Evolutionary conservation across 2,113 vertebrate genomes (phyloP).

Genomic region (Polypterus senegalus): DNA sequence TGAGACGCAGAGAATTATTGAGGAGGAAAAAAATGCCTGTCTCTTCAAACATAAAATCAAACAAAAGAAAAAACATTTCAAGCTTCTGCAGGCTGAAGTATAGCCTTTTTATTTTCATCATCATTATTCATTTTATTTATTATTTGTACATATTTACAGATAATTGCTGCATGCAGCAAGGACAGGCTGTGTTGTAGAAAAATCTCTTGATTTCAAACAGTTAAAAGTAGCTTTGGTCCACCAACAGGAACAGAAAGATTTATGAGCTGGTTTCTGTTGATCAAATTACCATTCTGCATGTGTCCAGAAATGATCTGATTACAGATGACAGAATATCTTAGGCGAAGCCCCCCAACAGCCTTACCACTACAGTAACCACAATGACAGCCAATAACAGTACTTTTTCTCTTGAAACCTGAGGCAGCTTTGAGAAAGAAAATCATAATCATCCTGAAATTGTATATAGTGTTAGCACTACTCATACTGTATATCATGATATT

Average conservation of each 20-base stretch:
- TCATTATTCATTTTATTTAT: neutral
- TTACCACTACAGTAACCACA: neutral
- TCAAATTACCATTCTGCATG: slow-evolving; percentile 4
- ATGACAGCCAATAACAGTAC: neutral
- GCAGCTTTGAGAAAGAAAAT: neutral
- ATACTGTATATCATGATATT: too few species aligned
- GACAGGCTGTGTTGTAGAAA: neutral
- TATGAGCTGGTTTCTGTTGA: slow-evolving; percentile 4
- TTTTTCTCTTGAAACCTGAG: neutral
- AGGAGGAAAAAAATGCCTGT: too few species aligned
- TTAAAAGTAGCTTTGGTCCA: neutral
- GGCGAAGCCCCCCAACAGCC: neutral
- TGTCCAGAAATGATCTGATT: neutral
- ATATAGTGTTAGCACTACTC: too few species aligned
- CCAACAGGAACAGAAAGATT: neutral
- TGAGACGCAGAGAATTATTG: neutral
- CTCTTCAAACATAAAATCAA: too few species aligned
- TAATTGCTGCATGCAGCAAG: neutral
- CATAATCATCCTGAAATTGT: too few species aligned
- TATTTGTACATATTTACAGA: neutral
- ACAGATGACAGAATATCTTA: neutral
- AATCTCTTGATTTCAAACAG: neutral
- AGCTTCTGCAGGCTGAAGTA: neutral
- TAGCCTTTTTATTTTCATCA: slow-evolving; percentile 3
- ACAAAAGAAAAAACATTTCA: too few species aligned